Evolutionary conservation across 2,113 vertebrate species (phyloP).

Genomic region (Zosterops pallidus): DNA sequence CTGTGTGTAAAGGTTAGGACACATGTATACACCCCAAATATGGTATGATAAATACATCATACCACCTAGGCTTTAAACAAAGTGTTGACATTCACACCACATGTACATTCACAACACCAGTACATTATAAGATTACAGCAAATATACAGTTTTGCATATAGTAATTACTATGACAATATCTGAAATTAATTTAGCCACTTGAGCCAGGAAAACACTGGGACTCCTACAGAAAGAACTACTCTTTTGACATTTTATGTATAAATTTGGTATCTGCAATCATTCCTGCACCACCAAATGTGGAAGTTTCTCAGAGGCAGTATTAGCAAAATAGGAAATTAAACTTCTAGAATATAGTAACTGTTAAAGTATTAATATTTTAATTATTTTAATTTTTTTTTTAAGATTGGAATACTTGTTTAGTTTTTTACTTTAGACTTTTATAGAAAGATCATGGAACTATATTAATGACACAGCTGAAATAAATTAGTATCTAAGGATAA

Average conservation of each 20-base stretch:
- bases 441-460: not conserved
- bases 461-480: not conserved
- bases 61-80: not conserved
- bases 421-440: not conserved
- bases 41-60: not conserved
- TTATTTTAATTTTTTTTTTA: not conserved
- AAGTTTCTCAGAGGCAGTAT: not conserved
- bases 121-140: not conserved
- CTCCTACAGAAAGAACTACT: not conserved
- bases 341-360: not conserved
- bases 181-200: not conserved
- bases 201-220: not conserved
- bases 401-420: not conserved
- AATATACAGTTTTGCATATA: not conserved
- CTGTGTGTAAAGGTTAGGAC: not conserved
- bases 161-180: not conserved
- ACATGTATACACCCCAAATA: not conserved
- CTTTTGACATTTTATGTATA: not conserved
- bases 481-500: not conserved
- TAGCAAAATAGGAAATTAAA: not conserved
- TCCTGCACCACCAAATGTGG: not conserved
- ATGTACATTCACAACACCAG: not conserved
- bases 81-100: not conserved
- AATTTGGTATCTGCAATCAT: not conserved
- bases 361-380: not conserved